Conservation (phyloP, 92 coral and sea anemone genomes). For the Palythoa grandis region DNA sequence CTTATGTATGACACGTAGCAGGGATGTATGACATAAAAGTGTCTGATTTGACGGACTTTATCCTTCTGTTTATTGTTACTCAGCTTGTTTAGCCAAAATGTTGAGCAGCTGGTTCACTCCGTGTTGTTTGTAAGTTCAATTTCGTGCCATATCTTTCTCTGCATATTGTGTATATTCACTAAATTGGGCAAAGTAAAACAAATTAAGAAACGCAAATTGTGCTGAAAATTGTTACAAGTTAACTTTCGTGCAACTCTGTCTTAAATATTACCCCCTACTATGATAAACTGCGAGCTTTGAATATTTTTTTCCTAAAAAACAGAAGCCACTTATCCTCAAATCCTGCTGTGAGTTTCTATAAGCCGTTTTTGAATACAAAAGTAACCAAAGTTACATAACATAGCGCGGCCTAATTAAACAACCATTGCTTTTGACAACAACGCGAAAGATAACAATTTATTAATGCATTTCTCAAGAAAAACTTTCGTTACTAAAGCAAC, state of each 20-base stretch:
- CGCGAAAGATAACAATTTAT: neutral
- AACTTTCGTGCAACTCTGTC: neutral
- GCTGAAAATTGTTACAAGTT: neutral
- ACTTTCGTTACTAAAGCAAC: neutral
- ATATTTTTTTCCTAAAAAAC: neutral
- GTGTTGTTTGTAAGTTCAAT: no score
- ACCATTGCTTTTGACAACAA: neutral
- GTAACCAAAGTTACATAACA: neutral
- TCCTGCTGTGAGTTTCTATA: neutral
- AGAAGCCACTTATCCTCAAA: neutral
- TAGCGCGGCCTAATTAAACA: neutral
- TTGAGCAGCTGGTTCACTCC: no score
- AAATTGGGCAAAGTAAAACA: neutral
- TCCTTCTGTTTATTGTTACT: no score
- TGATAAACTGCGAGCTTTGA: neutral
- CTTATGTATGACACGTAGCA: no score
- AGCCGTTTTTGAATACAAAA: neutral
- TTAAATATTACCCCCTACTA: neutral
- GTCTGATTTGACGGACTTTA: no score
- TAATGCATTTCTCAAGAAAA: neutral
- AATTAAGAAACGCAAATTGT: neutral
- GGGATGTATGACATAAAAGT: no score
- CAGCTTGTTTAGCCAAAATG: no score
- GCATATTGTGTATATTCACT: neutral
- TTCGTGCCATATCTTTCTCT: no score